Percentiles rank a stretch among this genome's conserved stretches.
Evolutionary conservation across 2,797 vertebrate genomes (phyloP).

Genomic region (Aphelocoma californica): DNA sequence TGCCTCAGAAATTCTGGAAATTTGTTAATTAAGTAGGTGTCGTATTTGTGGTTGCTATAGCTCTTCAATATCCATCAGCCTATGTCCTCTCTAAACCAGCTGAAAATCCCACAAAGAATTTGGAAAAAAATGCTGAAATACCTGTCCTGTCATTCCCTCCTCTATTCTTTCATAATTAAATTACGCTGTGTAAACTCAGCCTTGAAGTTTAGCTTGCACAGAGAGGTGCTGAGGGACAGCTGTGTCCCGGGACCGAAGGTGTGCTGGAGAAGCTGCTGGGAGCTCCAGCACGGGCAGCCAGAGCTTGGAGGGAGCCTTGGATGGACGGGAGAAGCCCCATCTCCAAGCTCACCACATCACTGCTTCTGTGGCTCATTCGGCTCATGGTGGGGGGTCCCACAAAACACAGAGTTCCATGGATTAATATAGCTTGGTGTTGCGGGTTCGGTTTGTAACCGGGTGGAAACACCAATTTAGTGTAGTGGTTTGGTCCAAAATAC

Average conservation of each 20-base stretch:
- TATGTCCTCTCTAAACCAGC: neutral
- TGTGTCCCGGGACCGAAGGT: accelerated
- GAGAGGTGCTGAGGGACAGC: neutral
- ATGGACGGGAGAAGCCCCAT: neutral
- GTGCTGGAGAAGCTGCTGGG: neutral
- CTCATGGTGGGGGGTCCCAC: neutral
- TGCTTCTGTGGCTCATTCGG: accelerated
- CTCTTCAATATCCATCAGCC: neutral
- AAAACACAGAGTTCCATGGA: neutral
- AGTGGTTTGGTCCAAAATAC: too few species aligned
- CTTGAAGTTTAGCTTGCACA: neutral
- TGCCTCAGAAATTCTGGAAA: neutral
- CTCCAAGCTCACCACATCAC: neutral
- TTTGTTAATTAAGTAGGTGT: neutral
- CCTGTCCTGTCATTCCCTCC: neutral
- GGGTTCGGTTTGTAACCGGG: too few species aligned
- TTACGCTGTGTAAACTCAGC: neutral
- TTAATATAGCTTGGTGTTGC: neutral
- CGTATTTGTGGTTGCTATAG: neutral
- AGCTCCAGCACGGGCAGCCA: accelerated
- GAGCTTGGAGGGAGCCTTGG: neutral
- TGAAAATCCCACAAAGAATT: neutral
- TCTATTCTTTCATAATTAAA: neutral
- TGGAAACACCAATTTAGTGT: too few species aligned
- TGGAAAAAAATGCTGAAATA: neutral